Percentiles rank a stretch among this genome's conserved stretches.
These are phyloP conservation scores for Alethe diademata DNA, from an alignment of 2,113 vertebrate species.

Conservation along the genomic window DNA sequence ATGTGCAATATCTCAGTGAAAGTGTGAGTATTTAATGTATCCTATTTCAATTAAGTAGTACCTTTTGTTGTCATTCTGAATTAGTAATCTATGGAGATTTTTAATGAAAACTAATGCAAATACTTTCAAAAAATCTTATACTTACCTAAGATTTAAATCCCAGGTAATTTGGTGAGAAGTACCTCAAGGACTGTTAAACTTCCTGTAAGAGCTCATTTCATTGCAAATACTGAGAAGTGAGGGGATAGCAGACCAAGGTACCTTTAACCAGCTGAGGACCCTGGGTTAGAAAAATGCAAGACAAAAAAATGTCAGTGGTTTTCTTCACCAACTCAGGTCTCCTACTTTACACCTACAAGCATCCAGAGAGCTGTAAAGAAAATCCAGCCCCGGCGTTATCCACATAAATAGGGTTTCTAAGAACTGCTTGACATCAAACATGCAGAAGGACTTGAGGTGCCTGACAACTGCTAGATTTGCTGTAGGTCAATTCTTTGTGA, in stretches of 20 bases:
- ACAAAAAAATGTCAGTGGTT: neutral
- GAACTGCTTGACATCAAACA: neutral
- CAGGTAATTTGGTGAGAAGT: slow-evolving; percentile 19
- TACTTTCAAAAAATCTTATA: slow-evolving; percentile 34
- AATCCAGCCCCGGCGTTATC: neutral
- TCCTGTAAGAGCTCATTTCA: slow-evolving; percentile 29
- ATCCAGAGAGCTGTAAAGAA: neutral
- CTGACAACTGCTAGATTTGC: slow-evolving; percentile 31
- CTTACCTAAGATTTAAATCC: slow-evolving; percentile 24
- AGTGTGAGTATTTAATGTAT: slow-evolving; percentile 65
- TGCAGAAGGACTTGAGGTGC: slow-evolving; percentile 11
- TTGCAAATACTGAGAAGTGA: neutral
- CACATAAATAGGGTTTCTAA: neutral
- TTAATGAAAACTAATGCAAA: slow-evolving; percentile 59
- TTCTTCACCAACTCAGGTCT: slow-evolving; percentile 38
- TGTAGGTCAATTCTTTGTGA: slow-evolving; percentile 39
- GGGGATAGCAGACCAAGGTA: neutral
- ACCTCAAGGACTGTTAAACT: slow-evolving; percentile 52
- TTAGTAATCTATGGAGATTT: slow-evolving; percentile 38
- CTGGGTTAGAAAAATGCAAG: neutral
- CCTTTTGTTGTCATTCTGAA: slow-evolving; percentile 62
- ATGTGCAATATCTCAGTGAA: slow-evolving; percentile 77
- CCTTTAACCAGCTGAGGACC: neutral
- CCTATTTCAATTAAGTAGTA: slow-evolving; percentile 56
- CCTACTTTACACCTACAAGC: neutral